Base-by-base conservation (phyloP, 1,140 invertebrate genomes). In the Coenobita brevimanus region DNA sequence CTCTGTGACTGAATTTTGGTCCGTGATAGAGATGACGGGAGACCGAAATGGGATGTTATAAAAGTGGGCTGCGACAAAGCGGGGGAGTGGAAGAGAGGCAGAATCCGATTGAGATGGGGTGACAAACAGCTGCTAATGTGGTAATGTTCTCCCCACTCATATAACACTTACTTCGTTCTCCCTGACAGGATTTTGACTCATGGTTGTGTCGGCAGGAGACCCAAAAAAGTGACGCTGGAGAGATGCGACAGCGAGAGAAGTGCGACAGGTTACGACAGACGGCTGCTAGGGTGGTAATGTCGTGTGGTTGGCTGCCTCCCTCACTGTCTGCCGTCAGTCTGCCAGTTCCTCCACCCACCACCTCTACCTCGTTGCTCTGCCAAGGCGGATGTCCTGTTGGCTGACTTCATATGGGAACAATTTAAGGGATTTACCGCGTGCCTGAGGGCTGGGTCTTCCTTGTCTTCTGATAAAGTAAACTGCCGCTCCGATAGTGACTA, bases 401-500 rank as follows among this genome's bases (percentile, higher is more conserved):
- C 80, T 82, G 80, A 82, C 80, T 82, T 82, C 80, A 82, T 82
- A 82, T 82, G 80, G 80, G 62, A 82, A 82, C 62, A 82, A 82
- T 82, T 82, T 82, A 82, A 60, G 80, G 62, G 80, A 82, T 82
- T 82, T 82, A 82, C 80, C 50, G 80, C 80, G 62, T 69, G 80
- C 80, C 80, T 46, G 80, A 67, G 24, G 80, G 60, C 41, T 69
- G 80, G 27, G 15, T 82, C n/a, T 82, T 82, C 80, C 80, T 69
- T 82, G 80, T 82, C 50, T 69, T 46, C 60, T 46, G 80, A 82
- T 82, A 82, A 69, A 69, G 80, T 64, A 64, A 81, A 82, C 80
- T 43, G 80, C 62, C 38, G 17, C 57, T 27, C 6, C 38, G 80
- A 82, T 82, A 82, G 62, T 69, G 80, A 64, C 27, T 69, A 82